These are phyloP conservation scores for Lysandra coridon DNA, from an alignment of 2,888 invertebrate genomes.

Conservation along the genomic window DNA sequence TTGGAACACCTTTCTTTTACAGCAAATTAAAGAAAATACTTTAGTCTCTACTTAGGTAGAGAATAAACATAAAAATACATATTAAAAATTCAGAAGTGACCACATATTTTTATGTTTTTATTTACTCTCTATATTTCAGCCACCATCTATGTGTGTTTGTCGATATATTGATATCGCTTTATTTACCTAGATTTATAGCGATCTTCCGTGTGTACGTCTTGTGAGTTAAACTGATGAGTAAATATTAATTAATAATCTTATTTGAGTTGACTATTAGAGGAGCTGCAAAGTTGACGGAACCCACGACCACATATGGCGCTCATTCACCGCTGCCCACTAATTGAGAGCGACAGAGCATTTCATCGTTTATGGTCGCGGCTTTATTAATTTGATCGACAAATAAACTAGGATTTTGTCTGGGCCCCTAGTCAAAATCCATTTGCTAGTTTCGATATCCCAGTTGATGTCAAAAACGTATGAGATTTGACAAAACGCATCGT, in stretches of 20 bases:
- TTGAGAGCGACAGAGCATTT: constrained; percentile 75
- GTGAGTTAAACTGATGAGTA: constrained; percentile 43
- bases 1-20: neutral
- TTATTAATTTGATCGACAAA: constrained; percentile 75
- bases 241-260: constrained; percentile 74
- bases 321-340: constrained; percentile 73
- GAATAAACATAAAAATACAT: neutral
- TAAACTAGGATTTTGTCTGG: constrained; percentile 51
- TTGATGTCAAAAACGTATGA: no score
- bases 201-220: constrained; percentile 18
- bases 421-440: no score
- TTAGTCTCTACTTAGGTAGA: neutral
- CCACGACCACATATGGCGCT: constrained; percentile 71
- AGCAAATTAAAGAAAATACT: neutral
- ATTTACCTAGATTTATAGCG: neutral
- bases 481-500: no score
- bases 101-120: neutral
- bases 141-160: neutral
- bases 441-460: no score
- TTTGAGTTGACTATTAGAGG: constrained; percentile 70
- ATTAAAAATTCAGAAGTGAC: neutral
- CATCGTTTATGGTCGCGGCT: constrained; percentile 72
- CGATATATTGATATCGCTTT: neutral
- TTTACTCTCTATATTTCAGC: neutral
- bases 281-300: constrained; percentile 63